Evolutionary conservation across 2,113 vertebrate species (phyloP), one percentile per base, ranked within the genome.

Genomic region (Dicrurus megarhynchus): DNA sequence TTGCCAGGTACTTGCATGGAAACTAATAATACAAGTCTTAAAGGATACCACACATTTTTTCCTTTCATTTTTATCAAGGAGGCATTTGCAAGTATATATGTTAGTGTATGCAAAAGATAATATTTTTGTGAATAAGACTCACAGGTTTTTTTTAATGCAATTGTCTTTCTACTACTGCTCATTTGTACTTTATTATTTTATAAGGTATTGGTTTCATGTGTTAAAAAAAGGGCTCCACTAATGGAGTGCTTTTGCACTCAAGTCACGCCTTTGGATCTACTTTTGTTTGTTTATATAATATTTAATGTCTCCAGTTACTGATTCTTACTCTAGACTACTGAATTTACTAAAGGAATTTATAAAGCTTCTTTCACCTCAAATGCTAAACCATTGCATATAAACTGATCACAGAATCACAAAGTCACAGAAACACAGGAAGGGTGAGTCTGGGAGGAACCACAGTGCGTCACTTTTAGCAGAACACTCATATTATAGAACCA

Each of bases 81-180:
- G 6, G 6, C 13, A 22, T 76, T 83, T 79, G 16, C 14, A 80
- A 76, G 16, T 47, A 11, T 35, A 30, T 16, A 27, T 64, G 27
- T 37, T 2, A 1, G 41, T 42, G 8, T 49, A 37, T 19, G 13
- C 21, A 23, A 35, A 71, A 22, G 7, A 6, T 47, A 71, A 33
- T 39, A 33, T 44, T 87, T 11, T 76, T 71, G 30, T 35, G 13
- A 82, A 13, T 47, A 78, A 41, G 9, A 70, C 10, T 46, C 3
- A 13, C 0, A 17, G 11, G 1, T 1, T 8, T n/a, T 46, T 41
- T 63, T n/a, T n/a, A 16, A 69, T 32, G 9, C 49, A 57, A 55
- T 53, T 63, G 3, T 47, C 23, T 69, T 87, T 67, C 44, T 44
- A 20, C 20, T 55, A 21, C 39, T 82, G 5, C 26, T 57, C 3